Evolutionary conservation across 2,888 invertebrate genomes (phyloP).

Genomic region (Cyrtodaria siliqua): DNA sequence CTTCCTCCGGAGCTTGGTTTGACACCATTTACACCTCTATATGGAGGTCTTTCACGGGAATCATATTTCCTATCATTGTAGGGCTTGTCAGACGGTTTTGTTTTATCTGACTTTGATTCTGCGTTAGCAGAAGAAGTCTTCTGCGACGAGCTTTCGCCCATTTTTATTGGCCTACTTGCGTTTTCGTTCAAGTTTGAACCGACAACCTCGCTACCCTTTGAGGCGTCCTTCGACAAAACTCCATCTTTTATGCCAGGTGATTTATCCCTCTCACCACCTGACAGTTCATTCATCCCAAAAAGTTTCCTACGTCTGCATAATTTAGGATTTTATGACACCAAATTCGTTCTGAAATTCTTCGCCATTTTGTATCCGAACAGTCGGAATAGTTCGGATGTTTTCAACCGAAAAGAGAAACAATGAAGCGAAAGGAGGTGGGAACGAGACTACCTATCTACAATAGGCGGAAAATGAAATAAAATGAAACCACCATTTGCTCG

Average conservation of each 20-base stretch:
- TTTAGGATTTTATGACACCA: constrained; percentile 7
- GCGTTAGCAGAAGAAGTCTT: constrained; percentile 36
- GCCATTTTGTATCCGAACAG: constrained; percentile 13
- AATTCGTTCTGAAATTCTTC: neutral
- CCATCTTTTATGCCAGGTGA: constrained; percentile 71
- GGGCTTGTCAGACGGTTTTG: constrained; percentile 53
- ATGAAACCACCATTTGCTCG: no score
- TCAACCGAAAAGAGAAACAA: no score
- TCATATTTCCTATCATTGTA: constrained; percentile 47
- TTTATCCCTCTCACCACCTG: constrained; percentile 72
- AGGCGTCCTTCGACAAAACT: constrained; percentile 46
- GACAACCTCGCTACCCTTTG: constrained; percentile 53
- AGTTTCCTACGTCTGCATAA: constrained; percentile 13
- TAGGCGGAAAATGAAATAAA: no score
- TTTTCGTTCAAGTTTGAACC: constrained; percentile 75
- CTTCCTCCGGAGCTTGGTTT: constrained; percentile 55
- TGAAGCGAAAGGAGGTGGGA: no score
- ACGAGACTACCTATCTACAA: no score
- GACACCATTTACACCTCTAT: constrained; percentile 52
- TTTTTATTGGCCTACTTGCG: constrained; percentile 68
- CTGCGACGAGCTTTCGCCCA: constrained; percentile 56
- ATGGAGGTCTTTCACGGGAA: constrained; percentile 33
- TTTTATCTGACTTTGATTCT: constrained; percentile 48
- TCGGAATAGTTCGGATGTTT: constrained; percentile 7
- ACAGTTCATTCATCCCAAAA: constrained; percentile 76